Base-by-base conservation (phyloP, 1,140 invertebrate genomes). In the Pseudomyrmex sp. region DNA sequence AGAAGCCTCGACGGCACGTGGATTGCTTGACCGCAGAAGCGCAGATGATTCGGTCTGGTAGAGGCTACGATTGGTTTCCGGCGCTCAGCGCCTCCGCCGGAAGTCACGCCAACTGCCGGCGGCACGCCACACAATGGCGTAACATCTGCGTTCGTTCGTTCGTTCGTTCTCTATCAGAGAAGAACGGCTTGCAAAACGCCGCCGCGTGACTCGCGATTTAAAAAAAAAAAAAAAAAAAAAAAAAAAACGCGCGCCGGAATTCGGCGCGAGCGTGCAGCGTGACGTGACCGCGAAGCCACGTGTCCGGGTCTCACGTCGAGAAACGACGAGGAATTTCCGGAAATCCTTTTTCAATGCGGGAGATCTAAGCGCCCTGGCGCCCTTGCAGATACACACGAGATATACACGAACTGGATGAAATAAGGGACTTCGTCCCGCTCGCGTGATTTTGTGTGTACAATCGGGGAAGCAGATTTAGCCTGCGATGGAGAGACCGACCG, bases 41-140 rank as follows among this genome's bases (percentile, higher is more conserved):
- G 86, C 85, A 77, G 88, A 91, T 91, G 90, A 91, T 91, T 91
- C 90, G 87, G 85, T 87, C 82, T 89, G 85, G 82, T 86, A 82
- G 90, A 79, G 88, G 88, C 75, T 87, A 90, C 89, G 89, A 90
- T 91, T 90, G 90, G 90, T 91, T 91, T 91, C 91, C 91, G 91
- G 91, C 69, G 86, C 68, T 88, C 77, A 88, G 85, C 90, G 89
- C 90, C 90, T 90, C 72, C 72, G 59, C 83, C 90, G 91, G 91
- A 91, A 91, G 91, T 91, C 90, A 90, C 90, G 91, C 83, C 89
- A 90, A 86, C 90, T 59, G 72, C 59, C 63, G 68, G 66, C 65
- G 73, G 85, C 90, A 90, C 90, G 91, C 89, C 84, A 90, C 61
- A 59, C 87, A 72, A 62, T 66, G 68, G n/a, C 75, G 63, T 87